Conservation (phyloP, 2,797 vertebrate genomes). For the Margarornis squamiger region DNA sequence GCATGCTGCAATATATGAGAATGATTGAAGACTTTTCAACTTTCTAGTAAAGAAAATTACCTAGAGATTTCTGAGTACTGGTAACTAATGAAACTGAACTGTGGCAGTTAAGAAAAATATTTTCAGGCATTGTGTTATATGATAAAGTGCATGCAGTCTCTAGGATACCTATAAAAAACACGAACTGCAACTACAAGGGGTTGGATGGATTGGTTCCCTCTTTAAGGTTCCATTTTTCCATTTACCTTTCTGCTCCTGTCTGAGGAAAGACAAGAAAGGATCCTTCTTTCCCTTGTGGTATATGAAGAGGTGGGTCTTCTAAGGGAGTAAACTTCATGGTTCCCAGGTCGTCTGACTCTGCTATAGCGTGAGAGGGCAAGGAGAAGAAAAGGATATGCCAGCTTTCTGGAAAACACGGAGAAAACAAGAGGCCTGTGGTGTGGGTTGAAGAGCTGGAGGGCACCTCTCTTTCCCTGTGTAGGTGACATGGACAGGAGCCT, state of each 20-base stretch:
- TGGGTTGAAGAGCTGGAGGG: not conserved
- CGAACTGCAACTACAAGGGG: not conserved
- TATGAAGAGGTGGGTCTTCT: not conserved
- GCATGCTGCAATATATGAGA: not conserved
- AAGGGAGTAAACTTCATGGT: not conserved
- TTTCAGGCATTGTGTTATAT: not conserved
- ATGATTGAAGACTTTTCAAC: not conserved
- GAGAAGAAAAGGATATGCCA: not conserved
- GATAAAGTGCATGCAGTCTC: not conserved
- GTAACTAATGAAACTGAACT: not conserved
- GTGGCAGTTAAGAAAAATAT: not conserved
- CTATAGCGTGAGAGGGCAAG: not conserved
- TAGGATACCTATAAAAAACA: not conserved
- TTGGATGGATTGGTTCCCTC: not conserved
- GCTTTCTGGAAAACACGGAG: not conserved
- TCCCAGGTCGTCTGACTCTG: not conserved
- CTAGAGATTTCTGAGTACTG: not conserved
- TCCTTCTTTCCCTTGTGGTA: accelerated
- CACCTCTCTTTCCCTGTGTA: not conserved
- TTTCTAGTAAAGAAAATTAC: not conserved
- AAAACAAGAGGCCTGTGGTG: not conserved
- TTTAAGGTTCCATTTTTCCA: not conserved
- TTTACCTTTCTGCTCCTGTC: not conserved
- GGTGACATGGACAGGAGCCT: not conserved
- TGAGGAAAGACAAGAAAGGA: not conserved